Base-by-base conservation (phyloP, 2,113 vertebrate species). In the Mesembrinibis cayennensis region DNA sequence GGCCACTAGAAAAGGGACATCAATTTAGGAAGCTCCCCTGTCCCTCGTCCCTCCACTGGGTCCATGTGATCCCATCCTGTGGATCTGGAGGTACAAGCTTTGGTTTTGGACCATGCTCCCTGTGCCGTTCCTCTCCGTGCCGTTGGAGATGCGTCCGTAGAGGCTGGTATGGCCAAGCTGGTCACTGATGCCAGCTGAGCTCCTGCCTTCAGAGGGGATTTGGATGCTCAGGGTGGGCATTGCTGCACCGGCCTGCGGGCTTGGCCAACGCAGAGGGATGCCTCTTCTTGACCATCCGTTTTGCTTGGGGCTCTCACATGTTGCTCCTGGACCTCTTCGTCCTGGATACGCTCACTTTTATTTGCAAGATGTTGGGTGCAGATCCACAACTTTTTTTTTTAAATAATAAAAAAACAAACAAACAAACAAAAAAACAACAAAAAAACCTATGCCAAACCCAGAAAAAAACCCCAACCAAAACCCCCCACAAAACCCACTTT, bases 131-230 rank as follows among this genome's bases (percentile, higher is more conserved):
- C 22, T 65, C 36, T 44, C 17, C 2, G 2, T 2, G 4, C 50
- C 8, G 4, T 49, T 45, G 12, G 49, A 74, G 61, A 2, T 21
- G 36, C 2, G 34, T 20, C 14, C 0, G 0, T 5, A 6, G 62
- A 45, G 47, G 16, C 20, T 21, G 66, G 53, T 14, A 23, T 2
- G 26, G 34, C 66, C n/a, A 4, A 2, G 7, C 14, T 40, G 62
- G 44, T 17, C 55, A 4, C 0, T 3, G 50, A 18, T 67, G 42
- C 36, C 71, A 74, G 20, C 61, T 29, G 49, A 86, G 30, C 42
- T 70, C 44, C 66, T 26, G 0, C 66, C 71, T 62, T 13, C n/a
- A 32, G 10, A 52, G 45, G 50, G 45, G 21, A 13, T 36, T 4
- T 49, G 73, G 58, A 45, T 30, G 34, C 29, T 16, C 1, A 0